A percentile compares a stretch with the other conserved stretches of the same genome.
These are phyloP conservation scores for Pristionchus mayeri DNA, from an alignment of 2,888 invertebrate species.

Conservation along the genomic window DNA sequence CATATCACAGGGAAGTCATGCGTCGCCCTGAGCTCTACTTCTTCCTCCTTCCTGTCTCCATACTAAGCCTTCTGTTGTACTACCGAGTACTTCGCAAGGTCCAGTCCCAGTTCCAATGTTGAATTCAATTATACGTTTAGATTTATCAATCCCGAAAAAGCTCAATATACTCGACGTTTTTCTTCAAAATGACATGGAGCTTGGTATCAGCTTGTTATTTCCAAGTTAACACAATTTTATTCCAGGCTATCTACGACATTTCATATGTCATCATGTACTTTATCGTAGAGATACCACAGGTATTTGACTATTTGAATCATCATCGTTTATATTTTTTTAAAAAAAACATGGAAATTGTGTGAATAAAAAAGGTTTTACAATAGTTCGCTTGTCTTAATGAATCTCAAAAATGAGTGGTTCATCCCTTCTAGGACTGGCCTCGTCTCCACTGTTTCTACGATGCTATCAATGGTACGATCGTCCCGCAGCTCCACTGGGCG, in stretches of 20 bases:
- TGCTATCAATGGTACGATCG: neutral
- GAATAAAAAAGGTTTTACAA: too few species aligned
- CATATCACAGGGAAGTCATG: too few species aligned
- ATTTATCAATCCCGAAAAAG: neutral
- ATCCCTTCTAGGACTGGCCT: neutral
- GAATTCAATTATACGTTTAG: too few species aligned
- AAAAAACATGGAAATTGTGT: too few species aligned
- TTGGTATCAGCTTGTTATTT: neutral
- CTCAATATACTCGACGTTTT: neutral
- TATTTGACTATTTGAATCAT: neutral
- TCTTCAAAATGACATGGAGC: neutral
- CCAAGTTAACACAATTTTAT: neutral
- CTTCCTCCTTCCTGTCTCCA: too few species aligned
- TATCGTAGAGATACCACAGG: neutral
- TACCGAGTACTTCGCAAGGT: too few species aligned
- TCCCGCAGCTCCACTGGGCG: neutral
- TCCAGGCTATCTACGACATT: neutral
- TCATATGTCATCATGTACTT: neutral
- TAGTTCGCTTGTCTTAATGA: neutral
- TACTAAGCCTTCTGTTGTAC: too few species aligned
- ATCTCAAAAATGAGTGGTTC: too few species aligned
- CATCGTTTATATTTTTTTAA: too few species aligned
- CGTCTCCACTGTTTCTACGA: neutral
- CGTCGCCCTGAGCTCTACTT: too few species aligned
- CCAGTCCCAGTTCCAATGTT: too few species aligned